Percentiles rank a stretch among this genome's conserved stretches.
Evolutionary conservation across 1,140 invertebrate genomes (phyloP).

Genomic region (Cydia fagiglandana): DNA sequence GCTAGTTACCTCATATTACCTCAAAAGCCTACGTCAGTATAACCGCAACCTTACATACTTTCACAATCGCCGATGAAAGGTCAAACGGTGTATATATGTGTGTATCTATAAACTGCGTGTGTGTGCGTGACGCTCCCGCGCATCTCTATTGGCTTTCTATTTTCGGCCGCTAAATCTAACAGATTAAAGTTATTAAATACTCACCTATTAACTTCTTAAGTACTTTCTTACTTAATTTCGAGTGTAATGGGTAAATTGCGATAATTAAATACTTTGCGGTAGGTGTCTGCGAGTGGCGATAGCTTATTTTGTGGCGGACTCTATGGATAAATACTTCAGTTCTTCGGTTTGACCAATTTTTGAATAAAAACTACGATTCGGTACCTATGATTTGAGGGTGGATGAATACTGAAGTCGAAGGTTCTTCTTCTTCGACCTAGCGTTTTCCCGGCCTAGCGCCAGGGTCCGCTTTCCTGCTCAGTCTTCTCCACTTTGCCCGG

Average conservation of each 20-base stretch:
- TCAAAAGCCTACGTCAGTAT: neutral
- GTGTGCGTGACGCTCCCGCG: slow-evolving; percentile 24
- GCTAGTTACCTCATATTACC: neutral
- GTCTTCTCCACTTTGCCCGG: no score
- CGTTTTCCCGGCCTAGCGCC: no score
- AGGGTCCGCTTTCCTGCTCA: no score
- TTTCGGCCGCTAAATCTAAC: slow-evolving; percentile 20
- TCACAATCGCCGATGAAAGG: slow-evolving; percentile 38
- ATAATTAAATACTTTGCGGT: neutral
- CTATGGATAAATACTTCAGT: no score
- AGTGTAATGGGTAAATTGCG: neutral
- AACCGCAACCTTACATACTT: slow-evolving; percentile 32
- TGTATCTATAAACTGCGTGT: neutral
- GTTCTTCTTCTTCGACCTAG: no score
- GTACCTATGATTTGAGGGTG: no score
- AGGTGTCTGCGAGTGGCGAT: no score
- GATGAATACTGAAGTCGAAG: no score
- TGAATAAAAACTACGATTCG: no score
- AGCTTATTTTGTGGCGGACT: no score
- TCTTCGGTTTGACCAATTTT: no score
- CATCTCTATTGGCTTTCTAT: slow-evolving; percentile 36
- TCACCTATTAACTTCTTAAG: neutral
- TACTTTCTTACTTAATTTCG: neutral
- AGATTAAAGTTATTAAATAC: neutral
- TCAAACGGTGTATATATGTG: slow-evolving; percentile 22